A percentile compares a stretch with the other conserved stretches of the same genome.
Conservation (phyloP, 35 echinoderm and acorn worm genomes). For the Strongylocentrotus purpuratus region DNA sequence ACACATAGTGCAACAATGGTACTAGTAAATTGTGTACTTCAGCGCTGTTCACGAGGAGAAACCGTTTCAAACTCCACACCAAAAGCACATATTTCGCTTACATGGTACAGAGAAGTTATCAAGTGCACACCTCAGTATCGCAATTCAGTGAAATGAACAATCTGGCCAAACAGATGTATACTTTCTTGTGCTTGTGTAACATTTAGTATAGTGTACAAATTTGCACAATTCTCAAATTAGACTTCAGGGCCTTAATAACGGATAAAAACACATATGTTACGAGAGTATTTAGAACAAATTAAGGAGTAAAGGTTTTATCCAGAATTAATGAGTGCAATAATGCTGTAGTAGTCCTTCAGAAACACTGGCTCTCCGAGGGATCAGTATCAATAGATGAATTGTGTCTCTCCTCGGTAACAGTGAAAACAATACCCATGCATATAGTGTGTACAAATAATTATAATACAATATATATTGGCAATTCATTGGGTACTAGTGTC, state of each 20-base stretch:
- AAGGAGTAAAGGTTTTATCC: too few relatives aligned
- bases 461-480: constrained; percentile 32
- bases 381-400: not conserved
- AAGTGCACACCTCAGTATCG: not conserved
- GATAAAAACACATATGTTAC: not conserved
- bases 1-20: not conserved
- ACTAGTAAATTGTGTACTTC: not conserved
- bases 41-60: not conserved
- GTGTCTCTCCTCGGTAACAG: not conserved
- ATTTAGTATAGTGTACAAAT: not conserved
- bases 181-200: not conserved
- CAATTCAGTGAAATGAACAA: not conserved
- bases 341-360: not conserved
- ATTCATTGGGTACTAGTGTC: not conserved
- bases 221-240: not conserved
- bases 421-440: not conserved
- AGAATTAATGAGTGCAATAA: not conserved
- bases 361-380: not conserved
- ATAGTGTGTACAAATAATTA: not conserved
- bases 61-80: not conserved
- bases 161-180: not conserved
- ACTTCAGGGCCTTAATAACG: not conserved
- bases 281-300: not conserved
- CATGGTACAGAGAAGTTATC: not conserved
- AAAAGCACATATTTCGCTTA: not conserved